Evolutionary conservation across 2,113 vertebrate genomes (phyloP).

Genomic region (Prietella phreatophila): DNA sequence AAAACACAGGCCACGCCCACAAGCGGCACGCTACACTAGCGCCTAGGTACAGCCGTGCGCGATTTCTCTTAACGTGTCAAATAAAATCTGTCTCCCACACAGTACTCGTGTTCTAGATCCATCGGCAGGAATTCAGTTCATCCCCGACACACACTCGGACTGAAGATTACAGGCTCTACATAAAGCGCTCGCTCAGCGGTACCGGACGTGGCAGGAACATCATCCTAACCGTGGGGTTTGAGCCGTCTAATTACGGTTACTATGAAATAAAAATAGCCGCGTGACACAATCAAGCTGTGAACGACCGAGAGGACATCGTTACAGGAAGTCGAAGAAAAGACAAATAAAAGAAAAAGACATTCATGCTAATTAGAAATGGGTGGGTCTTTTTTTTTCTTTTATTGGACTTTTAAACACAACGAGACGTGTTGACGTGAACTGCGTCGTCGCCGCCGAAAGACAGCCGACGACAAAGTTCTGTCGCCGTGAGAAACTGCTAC

Average conservation of each 20-base stretch:
- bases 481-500: too few species aligned
- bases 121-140: background rate
- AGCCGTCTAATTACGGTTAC: background rate
- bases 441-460: too few species aligned
- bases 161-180: conserved; percentile 8
- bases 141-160: background rate
- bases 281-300: background rate
- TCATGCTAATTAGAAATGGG: background rate
- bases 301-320: background rate
- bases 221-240: background rate
- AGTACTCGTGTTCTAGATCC: background rate
- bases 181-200: background rate
- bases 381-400: background rate
- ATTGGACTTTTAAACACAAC: too few species aligned
- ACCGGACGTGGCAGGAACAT: background rate
- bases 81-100: background rate
- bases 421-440: too few species aligned
- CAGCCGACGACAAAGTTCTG: too few species aligned
- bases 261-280: background rate
- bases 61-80: background rate
- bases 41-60: background rate
- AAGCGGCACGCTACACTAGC: background rate
- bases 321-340: background rate
- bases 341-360: too few species aligned
- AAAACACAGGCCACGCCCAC: background rate